phyloP scores from a whole-genome alignment of 1,140 invertebrate species.

The Archegozetes longisetosus region DNA sequence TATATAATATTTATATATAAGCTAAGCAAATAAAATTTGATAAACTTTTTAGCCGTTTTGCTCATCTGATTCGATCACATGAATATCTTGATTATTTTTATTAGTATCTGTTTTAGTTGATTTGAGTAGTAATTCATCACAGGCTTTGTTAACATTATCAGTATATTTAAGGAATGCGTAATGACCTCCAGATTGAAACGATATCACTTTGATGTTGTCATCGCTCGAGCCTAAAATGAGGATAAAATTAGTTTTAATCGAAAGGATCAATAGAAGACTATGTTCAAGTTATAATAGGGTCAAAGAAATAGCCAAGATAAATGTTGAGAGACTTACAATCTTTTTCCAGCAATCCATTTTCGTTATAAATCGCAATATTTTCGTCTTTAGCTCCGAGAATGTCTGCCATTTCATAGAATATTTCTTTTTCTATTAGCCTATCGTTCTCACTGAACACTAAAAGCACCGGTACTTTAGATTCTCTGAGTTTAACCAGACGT shows the following conservation, averaged over 20 bases:
- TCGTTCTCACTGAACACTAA: conserved; percentile 21
- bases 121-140: conserved; percentile 16
- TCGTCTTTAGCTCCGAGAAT: conserved; percentile 13
- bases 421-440: conserved; percentile 15
- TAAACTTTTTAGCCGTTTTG: too few relatives aligned
- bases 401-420: conserved; percentile 17
- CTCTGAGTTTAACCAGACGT: conserved; percentile 6
- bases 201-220: conserved; percentile 10
- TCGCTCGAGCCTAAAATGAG: not conserved
- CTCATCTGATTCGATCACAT: too few relatives aligned
- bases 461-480: conserved; percentile 11
- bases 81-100: too few relatives aligned
- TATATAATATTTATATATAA: not conserved
- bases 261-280: not conserved
- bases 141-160: conserved; percentile 11
- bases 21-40: not conserved
- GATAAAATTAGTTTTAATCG: not conserved
- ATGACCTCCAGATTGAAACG: conserved; percentile 15
- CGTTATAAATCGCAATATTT: conserved; percentile 17
- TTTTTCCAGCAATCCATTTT: conserved; percentile 13
- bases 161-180: conserved; percentile 16
- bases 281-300: not conserved
- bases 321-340: conserved; percentile 9
- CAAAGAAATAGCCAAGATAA: not conserved
- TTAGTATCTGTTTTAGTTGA: too few relatives aligned